These are phyloP conservation scores for Elephas maximus DNA, from an alignment of 2,113 vertebrate species.

Conservation along the genomic window DNA sequence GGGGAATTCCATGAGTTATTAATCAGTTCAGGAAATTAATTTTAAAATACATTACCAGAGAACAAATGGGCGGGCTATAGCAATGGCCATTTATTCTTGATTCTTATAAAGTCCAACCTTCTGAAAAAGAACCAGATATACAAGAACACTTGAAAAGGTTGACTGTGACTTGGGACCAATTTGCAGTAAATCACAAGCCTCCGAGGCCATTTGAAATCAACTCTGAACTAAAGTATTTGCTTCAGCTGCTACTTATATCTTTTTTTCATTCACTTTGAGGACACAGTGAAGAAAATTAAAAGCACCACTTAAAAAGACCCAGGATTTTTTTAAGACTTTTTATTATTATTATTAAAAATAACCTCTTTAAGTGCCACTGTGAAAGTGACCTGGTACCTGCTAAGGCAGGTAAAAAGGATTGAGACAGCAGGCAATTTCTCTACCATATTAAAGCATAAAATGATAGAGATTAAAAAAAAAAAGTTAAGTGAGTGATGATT, in stretches of 20 bases:
- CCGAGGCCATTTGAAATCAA: not conserved
- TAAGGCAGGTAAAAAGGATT: not conserved
- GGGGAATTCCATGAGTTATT: conserved; percentile 9
- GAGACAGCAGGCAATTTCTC: not conserved
- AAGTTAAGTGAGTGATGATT: not conserved
- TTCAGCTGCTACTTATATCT: not conserved
- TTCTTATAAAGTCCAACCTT: not conserved
- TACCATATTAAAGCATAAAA: not conserved
- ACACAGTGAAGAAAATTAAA: not conserved
- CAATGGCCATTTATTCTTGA: not conserved
- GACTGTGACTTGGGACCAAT: not conserved
- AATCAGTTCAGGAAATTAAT: conserved; percentile 27
- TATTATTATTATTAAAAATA: not conserved
- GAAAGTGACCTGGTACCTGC: not conserved
- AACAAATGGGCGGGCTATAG: not conserved
- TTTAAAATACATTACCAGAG: conserved; percentile 2
- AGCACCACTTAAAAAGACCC: not conserved
- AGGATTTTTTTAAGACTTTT: not conserved
- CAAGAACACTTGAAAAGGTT: not conserved
- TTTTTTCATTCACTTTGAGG: not conserved
- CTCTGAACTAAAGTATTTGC: not conserved
- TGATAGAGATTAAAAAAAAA: not conserved
- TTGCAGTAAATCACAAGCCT: not conserved
- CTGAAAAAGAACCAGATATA: not conserved
- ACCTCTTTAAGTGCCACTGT: not conserved